Evolutionary conservation across 92 coral and sea anemone species (phyloP).

Genomic region (Montipora capitata): DNA sequence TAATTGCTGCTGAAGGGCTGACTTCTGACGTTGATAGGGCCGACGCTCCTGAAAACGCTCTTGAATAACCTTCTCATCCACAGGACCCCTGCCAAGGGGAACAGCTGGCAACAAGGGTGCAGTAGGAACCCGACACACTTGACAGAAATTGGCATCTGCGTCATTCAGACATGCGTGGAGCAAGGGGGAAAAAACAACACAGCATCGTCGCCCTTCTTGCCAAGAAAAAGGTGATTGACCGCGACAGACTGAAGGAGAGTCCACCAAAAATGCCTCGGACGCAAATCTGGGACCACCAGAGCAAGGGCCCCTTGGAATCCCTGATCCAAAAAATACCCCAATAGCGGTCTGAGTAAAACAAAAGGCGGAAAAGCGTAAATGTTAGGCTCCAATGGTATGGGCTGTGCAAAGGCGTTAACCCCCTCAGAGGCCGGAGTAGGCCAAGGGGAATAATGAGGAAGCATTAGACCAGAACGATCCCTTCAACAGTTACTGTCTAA

Average conservation of each 20-base stretch:
- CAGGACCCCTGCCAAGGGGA: neutral
- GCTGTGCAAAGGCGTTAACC: too few species aligned
- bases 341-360: too few species aligned
- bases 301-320: too few species aligned
- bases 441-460: too few species aligned
- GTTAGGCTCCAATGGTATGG: too few species aligned
- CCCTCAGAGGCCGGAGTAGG: too few species aligned
- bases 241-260: conserved; percentile 12
- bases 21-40: conserved; percentile 71
- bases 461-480: too few species aligned
- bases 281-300: too few species aligned
- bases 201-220: conserved; percentile 29
- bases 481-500: too few species aligned
- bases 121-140: neutral
- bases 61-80: neutral
- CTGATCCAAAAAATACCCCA: too few species aligned
- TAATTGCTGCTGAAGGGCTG: conserved; percentile 55
- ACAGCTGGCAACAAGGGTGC: neutral
- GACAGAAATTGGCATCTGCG: neutral
- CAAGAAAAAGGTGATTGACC: conserved; percentile 36
- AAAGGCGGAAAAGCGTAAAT: too few species aligned
- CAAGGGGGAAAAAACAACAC: conserved; percentile 49
- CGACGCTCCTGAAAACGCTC: conserved; percentile 25
- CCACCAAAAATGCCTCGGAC: conserved; percentile 37
- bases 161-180: conserved; percentile 13